Evolutionary conservation across 2,113 vertebrate genomes (phyloP).

Genomic region (Hypanus sabinus): DNA sequence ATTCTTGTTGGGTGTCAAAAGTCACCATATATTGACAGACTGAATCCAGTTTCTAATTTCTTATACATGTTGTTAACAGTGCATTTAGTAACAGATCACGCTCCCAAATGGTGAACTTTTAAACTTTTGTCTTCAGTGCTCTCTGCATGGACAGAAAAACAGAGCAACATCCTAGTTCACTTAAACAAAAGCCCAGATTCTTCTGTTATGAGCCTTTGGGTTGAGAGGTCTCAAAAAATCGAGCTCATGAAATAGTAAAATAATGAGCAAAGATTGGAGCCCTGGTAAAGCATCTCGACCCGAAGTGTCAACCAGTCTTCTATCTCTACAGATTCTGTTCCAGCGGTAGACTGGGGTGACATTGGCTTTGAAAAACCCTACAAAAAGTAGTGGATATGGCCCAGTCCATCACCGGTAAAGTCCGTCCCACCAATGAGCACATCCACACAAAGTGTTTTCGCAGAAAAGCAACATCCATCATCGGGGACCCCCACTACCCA

Average conservation of each 20-base stretch:
- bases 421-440: too few species aligned
- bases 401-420: too few species aligned
- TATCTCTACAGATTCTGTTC: too few species aligned
- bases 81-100: not conserved
- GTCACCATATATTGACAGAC: not conserved
- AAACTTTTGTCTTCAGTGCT: not conserved
- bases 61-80: not conserved
- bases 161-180: not conserved
- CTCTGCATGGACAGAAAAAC: not conserved
- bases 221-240: not conserved
- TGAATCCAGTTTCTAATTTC: not conserved
- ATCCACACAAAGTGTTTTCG: too few species aligned
- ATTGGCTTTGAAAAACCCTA: too few species aligned
- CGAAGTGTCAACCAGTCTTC: too few species aligned
- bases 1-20: not conserved
- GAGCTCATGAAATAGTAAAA: not conserved
- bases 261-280: too few species aligned
- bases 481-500: too few species aligned
- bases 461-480: too few species aligned
- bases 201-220: not conserved
- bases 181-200: not conserved
- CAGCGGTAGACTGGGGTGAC: too few species aligned
- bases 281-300: too few species aligned
- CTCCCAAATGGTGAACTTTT: not conserved
- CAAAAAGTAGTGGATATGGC: too few species aligned